Evolutionary conservation across 1,140 invertebrate species (phyloP), one percentile per base, ranked within the genome.

Genomic region (Babylonia areolata): DNA sequence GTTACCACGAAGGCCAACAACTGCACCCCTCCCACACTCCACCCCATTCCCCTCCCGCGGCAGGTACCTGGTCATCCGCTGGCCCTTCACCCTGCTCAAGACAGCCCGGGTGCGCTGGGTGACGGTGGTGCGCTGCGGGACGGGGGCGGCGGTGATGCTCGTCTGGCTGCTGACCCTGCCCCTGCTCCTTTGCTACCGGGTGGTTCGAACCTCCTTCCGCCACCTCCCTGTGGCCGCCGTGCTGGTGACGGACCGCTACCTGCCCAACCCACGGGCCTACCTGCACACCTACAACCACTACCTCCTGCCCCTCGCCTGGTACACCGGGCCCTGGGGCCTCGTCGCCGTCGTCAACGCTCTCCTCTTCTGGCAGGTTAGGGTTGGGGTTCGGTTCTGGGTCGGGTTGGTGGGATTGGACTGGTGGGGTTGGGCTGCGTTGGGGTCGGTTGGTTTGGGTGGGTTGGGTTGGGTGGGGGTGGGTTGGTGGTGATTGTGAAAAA

Each of bases 221-320:
- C 39, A 37, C 28, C 39, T 54, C 23, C 28, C 33, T 5, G 37
- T 84, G 35, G 82, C 40, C 5, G 64, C 31, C 1, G 40, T 71
- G 40, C n/a, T 39, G 6, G 37, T 84, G 40, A 35, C 31, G 3
- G 69, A 84, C 40, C 28, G 40, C 9, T 75, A 84, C 69, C 39
- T 84, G 37, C n/a, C n/a, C n/a, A 64, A 86, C 28, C 54, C 69
- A 54, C 81, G 84, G 35, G 69, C 86, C 2, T 90, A 89, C 73
- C 86, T 85, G 31, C 87, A 89, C 83, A 54, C 77, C 23, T 90
- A 87, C 77, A 86, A 89, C 64, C 81, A 87, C 82, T 90, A 88
- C 81, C 28, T 90, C 17, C 51, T 90, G 6, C 90, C 90, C 3
- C 42, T 90, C 15, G 35, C 87, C 23, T 90, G 90, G 88, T 90